Conservation (phyloP, 2,888 invertebrate species). For the Lysandra coridon region DNA sequence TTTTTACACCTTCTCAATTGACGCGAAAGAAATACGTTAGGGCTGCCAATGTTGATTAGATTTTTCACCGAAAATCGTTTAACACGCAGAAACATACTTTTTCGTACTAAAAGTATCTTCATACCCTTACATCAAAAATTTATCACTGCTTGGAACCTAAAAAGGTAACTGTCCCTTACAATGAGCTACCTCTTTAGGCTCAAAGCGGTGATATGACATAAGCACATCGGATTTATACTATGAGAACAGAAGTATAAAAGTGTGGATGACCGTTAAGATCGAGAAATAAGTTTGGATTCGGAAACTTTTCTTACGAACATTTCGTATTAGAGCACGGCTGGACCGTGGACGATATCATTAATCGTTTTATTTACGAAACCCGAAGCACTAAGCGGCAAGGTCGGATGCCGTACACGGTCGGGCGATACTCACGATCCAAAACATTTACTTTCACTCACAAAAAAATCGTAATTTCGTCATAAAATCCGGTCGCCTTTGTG, state of each 20-base stretch:
- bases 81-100: no score
- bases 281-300: no score
- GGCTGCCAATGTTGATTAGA: not conserved
- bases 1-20: not conserved
- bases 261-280: no score
- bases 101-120: no score
- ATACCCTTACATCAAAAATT: not conserved
- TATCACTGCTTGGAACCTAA: not conserved
- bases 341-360: not conserved
- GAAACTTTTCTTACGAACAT: not conserved
- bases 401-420: not conserved
- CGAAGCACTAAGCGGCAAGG: not conserved
- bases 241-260: no score
- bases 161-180: no score
- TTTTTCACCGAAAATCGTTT: not conserved
- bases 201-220: no score
- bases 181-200: no score
- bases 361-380: conserved; percentile 3
- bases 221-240: no score
- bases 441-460: conserved; percentile 24
- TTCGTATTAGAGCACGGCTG: not conserved
- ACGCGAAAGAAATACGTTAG: not conserved
- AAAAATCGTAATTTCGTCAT: conserved; percentile 16
- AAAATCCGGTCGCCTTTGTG: conserved; percentile 20
- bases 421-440: conserved; percentile 10